These are phyloP conservation scores for Oikopleura vanhoeffeni DNA, from an alignment of 23 tunicate species.

Conservation along the genomic window DNA sequence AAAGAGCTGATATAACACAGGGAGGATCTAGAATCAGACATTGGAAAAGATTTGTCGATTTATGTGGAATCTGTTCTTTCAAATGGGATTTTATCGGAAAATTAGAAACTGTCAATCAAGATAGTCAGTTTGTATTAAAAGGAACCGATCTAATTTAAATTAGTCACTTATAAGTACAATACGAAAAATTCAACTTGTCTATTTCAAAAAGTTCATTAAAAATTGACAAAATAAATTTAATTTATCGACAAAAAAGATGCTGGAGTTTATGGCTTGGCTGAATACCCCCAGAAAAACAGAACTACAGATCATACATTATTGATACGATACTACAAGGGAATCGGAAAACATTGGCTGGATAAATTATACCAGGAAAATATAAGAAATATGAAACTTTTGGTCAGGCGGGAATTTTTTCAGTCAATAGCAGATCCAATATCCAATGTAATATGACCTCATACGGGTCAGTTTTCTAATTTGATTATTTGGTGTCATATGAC, in stretches of 20 bases:
- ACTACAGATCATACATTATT: neutral
- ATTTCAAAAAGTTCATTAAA: too few species aligned
- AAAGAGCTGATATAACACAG: neutral
- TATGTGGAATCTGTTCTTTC: constrained; percentile 6
- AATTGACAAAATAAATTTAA: neutral
- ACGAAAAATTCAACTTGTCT: too few species aligned
- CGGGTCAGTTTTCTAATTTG: too few species aligned
- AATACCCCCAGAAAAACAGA: neutral
- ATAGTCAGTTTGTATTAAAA: neutral
- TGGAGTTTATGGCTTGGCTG: neutral
- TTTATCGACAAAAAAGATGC: neutral
- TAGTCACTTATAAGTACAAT: too few species aligned
- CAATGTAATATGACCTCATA: too few species aligned
- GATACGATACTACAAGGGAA: constrained; percentile 1
- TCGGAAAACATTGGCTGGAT: neutral
- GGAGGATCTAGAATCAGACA: constrained; percentile 11
- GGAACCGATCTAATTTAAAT: too few species aligned
- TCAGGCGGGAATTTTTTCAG: too few species aligned
- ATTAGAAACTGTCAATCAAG: neutral
- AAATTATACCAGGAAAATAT: neutral
- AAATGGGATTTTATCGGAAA: constrained; percentile 13
- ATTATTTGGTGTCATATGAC: too few species aligned
- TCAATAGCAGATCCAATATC: too few species aligned
- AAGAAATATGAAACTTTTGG: too few species aligned
- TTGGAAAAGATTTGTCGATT: constrained; percentile 4